phyloP scores from a whole-genome alignment of 1,140 invertebrate genomes.

The Papilio dardanus region DNA sequence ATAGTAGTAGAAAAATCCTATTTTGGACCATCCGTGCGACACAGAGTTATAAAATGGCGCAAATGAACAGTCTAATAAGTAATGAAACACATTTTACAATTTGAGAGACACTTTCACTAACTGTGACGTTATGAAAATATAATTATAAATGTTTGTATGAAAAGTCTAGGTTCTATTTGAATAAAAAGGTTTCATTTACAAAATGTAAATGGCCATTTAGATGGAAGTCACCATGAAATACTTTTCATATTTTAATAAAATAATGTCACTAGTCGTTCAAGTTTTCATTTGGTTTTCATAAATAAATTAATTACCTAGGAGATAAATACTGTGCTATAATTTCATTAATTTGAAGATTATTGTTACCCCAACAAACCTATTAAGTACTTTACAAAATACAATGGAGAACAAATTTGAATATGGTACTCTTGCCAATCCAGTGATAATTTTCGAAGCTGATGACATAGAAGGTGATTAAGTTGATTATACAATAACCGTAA shows the following conservation, averaged over 20 bases:
- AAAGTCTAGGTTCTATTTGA: not conserved
- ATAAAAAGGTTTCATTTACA: not conserved
- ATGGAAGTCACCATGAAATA: constrained; percentile 32
- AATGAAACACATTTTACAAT: not conserved
- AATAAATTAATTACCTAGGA: constrained; percentile 76
- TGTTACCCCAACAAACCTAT: constrained; percentile 32
- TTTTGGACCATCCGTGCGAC: not conserved
- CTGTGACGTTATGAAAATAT: not conserved
- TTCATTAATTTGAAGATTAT: constrained; percentile 39
- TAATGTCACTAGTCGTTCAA: constrained; percentile 36
- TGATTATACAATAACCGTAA: not conserved
- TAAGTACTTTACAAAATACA: constrained; percentile 24
- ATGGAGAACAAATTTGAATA: constrained; percentile 21
- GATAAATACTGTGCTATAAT: constrained; percentile 50
- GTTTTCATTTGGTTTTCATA: constrained; percentile 47
- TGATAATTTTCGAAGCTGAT: constrained; percentile 39
- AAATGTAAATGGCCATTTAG: constrained; percentile 46
- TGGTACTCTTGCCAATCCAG: not conserved
- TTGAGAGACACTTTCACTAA: not conserved
- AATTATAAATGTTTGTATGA: not conserved
- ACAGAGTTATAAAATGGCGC: not conserved
- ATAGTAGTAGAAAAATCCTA: not conserved
- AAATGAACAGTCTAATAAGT: not conserved
- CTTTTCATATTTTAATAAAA: constrained; percentile 39
- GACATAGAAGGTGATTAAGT: constrained; percentile 35